A percentile compares a stretch with the other conserved stretches of the same genome.
phyloP scores from a whole-genome alignment of 2,113 vertebrate genomes.

The Varanus komodoensis region DNA sequence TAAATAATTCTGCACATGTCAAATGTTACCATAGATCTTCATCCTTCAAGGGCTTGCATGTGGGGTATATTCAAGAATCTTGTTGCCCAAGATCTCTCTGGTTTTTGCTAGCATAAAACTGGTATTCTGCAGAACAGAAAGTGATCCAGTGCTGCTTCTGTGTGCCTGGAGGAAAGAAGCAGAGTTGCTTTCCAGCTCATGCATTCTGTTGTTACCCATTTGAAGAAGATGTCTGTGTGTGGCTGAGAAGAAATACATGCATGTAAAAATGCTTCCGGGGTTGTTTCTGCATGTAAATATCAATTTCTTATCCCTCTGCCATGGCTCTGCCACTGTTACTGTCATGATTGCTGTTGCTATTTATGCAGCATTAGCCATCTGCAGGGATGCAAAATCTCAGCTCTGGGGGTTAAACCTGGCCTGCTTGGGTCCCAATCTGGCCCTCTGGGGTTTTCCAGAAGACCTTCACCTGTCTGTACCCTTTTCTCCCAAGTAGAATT shows the following conservation, averaged over 20 bases:
- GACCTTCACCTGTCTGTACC: too few relatives aligned
- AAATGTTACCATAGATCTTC: background rate
- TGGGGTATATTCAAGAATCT: background rate
- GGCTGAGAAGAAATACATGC: background rate
- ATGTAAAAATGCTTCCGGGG: background rate
- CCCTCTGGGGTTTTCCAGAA: too few relatives aligned
- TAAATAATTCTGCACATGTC: background rate
- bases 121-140: background rate
- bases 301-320: background rate
- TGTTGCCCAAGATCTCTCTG: background rate
- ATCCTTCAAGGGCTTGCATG: background rate
- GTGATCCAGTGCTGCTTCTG: background rate
- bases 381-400: too few relatives aligned
- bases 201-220: background rate
- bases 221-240: background rate
- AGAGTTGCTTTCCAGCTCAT: background rate
- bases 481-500: too few relatives aligned
- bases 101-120: background rate
- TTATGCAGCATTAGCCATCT: too few relatives aligned
- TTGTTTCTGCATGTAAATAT: background rate
- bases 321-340: background rate
- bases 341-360: too few relatives aligned
- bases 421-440: too few relatives aligned
- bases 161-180: background rate
- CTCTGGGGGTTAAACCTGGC: too few relatives aligned